Percentiles rank a stretch among this genome's conserved stretches.
phyloP scores from a whole-genome alignment of 2,113 vertebrate genomes.

The Grammomys dolichurus region DNA sequence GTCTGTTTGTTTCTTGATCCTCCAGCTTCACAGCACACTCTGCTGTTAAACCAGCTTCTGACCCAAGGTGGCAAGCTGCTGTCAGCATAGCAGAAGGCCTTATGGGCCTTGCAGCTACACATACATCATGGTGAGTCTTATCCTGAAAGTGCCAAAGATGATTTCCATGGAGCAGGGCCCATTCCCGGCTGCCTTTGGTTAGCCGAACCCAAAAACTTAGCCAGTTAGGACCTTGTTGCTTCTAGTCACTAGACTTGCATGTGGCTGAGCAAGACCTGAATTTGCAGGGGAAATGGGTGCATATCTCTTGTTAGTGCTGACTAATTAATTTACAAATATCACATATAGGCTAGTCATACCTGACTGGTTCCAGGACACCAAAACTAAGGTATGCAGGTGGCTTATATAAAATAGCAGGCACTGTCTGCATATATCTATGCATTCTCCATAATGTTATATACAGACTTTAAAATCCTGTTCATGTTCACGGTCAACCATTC shows the following conservation, averaged over 20 bases:
- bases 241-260: background rate
- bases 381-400: background rate
- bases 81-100: background rate
- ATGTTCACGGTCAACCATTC: background rate
- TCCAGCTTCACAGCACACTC: rapidly evolving
- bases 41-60: rapidly evolving
- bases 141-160: background rate
- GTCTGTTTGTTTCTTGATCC: background rate
- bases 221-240: constrained; percentile 26
- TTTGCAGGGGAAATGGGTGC: background rate
- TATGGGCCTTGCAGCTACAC: background rate
- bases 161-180: background rate
- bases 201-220: background rate
- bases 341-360: rapidly evolving
- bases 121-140: background rate
- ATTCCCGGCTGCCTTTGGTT: background rate
- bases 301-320: background rate
- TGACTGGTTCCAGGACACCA: background rate
- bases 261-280: constrained; percentile 14
- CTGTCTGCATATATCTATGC: background rate
- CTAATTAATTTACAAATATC: background rate
- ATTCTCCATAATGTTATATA: background rate
- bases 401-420: background rate
- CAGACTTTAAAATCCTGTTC: background rate
- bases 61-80: no score